Evolutionary conservation across 2,113 vertebrate species (phyloP).

Genomic region (Sitta europaea): DNA sequence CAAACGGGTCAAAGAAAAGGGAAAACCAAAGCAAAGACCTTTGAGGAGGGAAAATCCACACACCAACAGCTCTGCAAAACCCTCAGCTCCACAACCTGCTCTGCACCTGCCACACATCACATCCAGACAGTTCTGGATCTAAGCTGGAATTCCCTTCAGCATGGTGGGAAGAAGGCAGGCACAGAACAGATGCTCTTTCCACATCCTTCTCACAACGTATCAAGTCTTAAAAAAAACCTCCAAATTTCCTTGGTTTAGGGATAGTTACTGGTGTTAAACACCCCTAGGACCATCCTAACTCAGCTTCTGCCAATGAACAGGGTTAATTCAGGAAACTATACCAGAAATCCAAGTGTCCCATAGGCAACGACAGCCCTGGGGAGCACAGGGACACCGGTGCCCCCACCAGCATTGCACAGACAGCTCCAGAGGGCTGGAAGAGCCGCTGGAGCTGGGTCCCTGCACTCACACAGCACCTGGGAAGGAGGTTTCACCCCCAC

Average conservation of each 20-base stretch:
- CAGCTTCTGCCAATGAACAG: not conserved
- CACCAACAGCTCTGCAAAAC: not conserved
- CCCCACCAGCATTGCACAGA: constrained; percentile 9
- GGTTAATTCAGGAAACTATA: not conserved
- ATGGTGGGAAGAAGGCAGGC: not conserved
- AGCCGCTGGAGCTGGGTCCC: not conserved
- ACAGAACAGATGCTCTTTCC: not conserved
- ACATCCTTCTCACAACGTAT: not conserved
- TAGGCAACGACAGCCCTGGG: not conserved
- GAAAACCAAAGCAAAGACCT: constrained; percentile 51
- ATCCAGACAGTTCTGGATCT: not conserved
- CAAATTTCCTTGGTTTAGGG: not conserved
- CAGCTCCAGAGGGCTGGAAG: not conserved
- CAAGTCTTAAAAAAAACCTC: not conserved
- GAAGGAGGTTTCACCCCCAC: not conserved
- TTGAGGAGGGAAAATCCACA: constrained; percentile 19
- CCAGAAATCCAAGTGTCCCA: not conserved
- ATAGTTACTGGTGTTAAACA: not conserved
- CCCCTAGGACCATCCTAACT: not conserved
- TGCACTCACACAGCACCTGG: not conserved
- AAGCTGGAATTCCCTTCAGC: not conserved
- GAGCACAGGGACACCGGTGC: not conserved
- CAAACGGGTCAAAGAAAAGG: constrained; percentile 40
- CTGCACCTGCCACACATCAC: not conserved
- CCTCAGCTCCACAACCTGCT: not conserved